phyloP scores from a whole-genome alignment of 2,113 vertebrate genomes.

The Trinectes maculatus region DNA sequence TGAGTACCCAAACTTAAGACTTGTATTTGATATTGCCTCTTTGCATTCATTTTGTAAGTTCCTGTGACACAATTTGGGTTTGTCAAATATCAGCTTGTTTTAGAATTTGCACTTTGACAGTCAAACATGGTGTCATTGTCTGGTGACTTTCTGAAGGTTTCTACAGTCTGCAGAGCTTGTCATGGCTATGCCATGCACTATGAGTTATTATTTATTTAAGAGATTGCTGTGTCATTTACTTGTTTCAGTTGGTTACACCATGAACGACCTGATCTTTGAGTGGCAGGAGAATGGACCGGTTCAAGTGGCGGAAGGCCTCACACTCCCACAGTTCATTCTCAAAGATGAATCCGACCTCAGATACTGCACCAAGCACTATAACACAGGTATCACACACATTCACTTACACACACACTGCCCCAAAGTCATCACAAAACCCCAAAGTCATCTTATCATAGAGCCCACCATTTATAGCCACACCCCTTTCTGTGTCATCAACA shows the following conservation, averaged over 20 bases:
- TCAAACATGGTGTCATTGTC: too few species aligned
- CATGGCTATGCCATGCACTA: neutral
- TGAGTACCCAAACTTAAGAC: too few species aligned
- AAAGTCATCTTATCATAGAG: neutral
- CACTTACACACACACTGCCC: neutral
- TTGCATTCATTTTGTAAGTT: too few species aligned
- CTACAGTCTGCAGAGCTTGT: too few species aligned
- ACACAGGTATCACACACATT: constrained; percentile 64
- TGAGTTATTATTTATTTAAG: neutral
- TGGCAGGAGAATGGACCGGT: constrained; percentile 97
- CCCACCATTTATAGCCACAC: neutral
- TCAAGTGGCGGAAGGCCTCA: constrained; percentile 96
- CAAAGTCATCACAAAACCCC: neutral
- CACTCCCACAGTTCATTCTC: constrained; percentile 94
- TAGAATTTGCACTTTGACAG: too few species aligned
- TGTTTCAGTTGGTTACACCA: constrained; percentile 94
- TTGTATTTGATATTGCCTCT: too few species aligned
- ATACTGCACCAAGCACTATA: constrained; percentile 97
- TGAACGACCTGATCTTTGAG: constrained; percentile 99
- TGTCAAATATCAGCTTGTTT: too few species aligned
- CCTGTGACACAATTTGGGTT: too few species aligned
- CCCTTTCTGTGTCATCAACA: neutral
- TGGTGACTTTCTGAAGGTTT: too few species aligned
- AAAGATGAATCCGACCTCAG: constrained; percentile 95
- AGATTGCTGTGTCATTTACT: neutral